A percentile compares a stretch with the other conserved stretches of the same genome.
These are phyloP conservation scores for Helicoverpa assulta DNA, from an alignment of 2,888 invertebrate genomes.

Conservation along the genomic window DNA sequence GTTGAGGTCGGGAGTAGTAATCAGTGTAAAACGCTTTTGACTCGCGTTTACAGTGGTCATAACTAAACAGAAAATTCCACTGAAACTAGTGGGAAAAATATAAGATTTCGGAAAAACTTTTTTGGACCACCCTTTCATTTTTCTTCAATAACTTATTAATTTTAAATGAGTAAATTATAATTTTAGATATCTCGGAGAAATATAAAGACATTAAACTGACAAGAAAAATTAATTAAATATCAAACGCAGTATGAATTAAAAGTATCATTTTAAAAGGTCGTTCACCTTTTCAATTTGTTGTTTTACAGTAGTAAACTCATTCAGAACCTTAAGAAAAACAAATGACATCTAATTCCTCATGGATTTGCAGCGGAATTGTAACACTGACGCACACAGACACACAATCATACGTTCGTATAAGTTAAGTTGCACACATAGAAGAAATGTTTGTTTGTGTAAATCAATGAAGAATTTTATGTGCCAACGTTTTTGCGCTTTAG, in stretches of 20 bases:
- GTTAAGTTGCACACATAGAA: constrained; percentile 18
- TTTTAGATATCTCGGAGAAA: no score
- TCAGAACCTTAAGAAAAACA: constrained; percentile 49
- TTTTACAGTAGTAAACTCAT: constrained; percentile 48
- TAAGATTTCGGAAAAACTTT: no score
- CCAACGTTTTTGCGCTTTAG: constrained; percentile 68
- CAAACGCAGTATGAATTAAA: background rate
- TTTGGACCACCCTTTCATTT: no score
- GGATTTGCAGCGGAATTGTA: constrained; percentile 36
- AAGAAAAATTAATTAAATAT: background rate
- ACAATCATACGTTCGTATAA: background rate
- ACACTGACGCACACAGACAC: constrained; percentile 25
- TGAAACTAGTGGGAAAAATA: background rate
- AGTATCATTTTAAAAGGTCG: constrained; percentile 14
- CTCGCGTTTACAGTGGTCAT: constrained; percentile 30
- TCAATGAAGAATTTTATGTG: constrained; percentile 72
- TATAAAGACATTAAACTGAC: background rate
- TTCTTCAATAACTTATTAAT: no score
- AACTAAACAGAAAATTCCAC: constrained; percentile 7
- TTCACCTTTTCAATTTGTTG: constrained; percentile 50
- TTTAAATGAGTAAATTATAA: no score
- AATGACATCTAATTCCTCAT: constrained; percentile 44
- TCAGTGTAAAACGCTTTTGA: constrained; percentile 33
- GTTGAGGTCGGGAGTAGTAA: constrained; percentile 29
- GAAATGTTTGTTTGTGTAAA: constrained; percentile 56